These are phyloP conservation scores for Dreissena rostriformis DNA, from an alignment of 1,140 invertebrate species.

Conservation along the genomic window DNA sequence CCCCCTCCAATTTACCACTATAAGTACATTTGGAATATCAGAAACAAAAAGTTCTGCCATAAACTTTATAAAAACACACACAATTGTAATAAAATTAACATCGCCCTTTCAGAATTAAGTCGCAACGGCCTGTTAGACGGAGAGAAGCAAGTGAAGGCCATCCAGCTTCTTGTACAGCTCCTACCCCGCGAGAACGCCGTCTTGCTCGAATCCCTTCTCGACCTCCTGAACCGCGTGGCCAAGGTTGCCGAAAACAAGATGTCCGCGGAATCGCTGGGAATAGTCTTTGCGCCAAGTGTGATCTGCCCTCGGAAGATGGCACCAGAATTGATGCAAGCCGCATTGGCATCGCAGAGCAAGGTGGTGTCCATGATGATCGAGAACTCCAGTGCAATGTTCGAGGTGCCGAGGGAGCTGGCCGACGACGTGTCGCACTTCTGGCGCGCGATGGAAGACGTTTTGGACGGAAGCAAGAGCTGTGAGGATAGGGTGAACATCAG, in stretches of 20 bases:
- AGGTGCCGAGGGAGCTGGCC: constrained; percentile 78
- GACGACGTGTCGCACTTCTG: constrained; percentile 71
- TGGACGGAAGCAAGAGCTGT: constrained; percentile 2
- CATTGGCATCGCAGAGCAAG: constrained; percentile 80
- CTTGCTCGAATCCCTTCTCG: constrained; percentile 89
- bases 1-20: too few species aligned
- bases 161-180: constrained; percentile 91
- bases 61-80: too few species aligned
- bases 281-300: constrained; percentile 95
- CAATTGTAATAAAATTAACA: too few species aligned
- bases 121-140: constrained; percentile 66
- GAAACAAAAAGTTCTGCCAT: too few species aligned
- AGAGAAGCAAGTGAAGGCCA: constrained; percentile 86
- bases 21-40: too few species aligned
- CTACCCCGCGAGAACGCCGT: constrained; percentile 89
- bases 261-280: constrained; percentile 93
- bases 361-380: constrained; percentile 94
- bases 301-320: constrained; percentile 90
- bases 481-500: constrained; percentile 41
- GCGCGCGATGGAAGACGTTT: constrained; percentile 66
- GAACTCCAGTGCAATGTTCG: constrained; percentile 87
- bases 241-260: constrained; percentile 90
- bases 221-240: constrained; percentile 89
- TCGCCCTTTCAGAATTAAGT: constrained; percentile 78
- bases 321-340: constrained; percentile 58